Conservation (phyloP, 2,888 invertebrate genomes). For the Platycheirus rosarum region DNA sequence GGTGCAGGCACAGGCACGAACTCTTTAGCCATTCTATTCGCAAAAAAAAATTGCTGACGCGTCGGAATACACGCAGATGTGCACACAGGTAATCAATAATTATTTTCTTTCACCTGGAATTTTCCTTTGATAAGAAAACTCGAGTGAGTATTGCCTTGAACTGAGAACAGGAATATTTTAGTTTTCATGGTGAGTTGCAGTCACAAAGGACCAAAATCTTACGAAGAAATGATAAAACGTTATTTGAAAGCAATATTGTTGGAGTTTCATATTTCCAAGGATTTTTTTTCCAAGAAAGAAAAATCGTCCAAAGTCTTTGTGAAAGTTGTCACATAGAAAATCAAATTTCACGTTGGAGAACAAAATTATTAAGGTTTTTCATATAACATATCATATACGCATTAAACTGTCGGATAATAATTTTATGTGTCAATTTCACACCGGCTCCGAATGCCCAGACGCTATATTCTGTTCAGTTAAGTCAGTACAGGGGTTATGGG, state of each 20-base stretch:
- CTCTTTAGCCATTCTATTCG: constrained; percentile 24
- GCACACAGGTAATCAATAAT: constrained; percentile 14
- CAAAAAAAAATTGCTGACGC: not conserved
- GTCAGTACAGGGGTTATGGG: no score
- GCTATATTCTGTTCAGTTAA: no score
- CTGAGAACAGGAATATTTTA: not conserved
- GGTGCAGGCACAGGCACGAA: constrained; percentile 34
- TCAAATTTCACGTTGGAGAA: no score
- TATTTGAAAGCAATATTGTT: constrained; percentile 5
- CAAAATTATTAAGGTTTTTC: no score
- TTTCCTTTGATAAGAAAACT: constrained; percentile 11
- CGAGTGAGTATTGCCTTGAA: constrained; percentile 35
- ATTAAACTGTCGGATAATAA: no score
- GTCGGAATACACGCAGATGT: constrained; percentile 20
- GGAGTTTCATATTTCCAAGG: not conserved
- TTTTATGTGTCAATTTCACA: no score
- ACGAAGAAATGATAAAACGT: not conserved
- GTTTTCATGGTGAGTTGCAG: constrained; percentile 1
- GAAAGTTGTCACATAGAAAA: no score
- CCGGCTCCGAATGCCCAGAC: no score
- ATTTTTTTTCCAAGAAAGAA: no score
- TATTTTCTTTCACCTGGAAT: constrained; percentile 16
- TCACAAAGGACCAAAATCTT: not conserved
- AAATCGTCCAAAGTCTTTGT: no score
- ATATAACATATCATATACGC: no score